Base-by-base conservation (phyloP, 2,797 vertebrate species). In the Xenops minutus region DNA sequence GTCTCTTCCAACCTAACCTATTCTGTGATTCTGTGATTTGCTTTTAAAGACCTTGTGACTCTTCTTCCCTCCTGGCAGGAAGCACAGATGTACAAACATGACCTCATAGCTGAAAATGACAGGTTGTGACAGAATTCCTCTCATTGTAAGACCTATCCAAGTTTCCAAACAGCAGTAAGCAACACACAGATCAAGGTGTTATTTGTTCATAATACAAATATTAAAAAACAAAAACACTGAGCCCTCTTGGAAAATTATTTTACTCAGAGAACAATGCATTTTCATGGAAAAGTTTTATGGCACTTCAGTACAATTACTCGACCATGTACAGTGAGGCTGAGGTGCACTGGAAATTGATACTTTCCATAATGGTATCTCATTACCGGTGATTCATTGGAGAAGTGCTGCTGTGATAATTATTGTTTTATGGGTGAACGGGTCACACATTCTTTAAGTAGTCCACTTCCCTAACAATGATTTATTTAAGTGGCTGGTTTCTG, bases 391-490 rank as follows among this genome's bases (percentile, higher is more conserved):
- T 92, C 92, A 96, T 92, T 34, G 82, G 48, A 92, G 89, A 93
- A 64, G 77, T 77, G 93, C 59, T 92, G 74, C 88, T 85, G 88
- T 81, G 89, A 93, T 95, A 96, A 96, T 96, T 95, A 94, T 83
- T 95, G 92, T 66, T 95, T 95, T 95, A 89, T 85, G 85, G 67
- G 52, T 5, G 3, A 91, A 91, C 48, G 73, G 87, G 76, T 69
- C 58, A 62, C 95, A 44, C 73, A 81, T 81, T 95, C 82, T 84
- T 93, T 86, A 90, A 93, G 91, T 8, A 92, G 79, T 54, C 83
- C 85, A 82, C 88, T 96, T 95, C 49, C 71, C 56, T 90, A 93
- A 92, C 67, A 79, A 66, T 78, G 89, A 95, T 95, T 89, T 95
- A 92, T 93, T 95, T 85, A 92, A 95, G 80, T 48, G 85, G 63